These are phyloP conservation scores for Sorex araneus DNA, from an alignment of 2,113 vertebrate genomes.

Conservation along the genomic window DNA sequence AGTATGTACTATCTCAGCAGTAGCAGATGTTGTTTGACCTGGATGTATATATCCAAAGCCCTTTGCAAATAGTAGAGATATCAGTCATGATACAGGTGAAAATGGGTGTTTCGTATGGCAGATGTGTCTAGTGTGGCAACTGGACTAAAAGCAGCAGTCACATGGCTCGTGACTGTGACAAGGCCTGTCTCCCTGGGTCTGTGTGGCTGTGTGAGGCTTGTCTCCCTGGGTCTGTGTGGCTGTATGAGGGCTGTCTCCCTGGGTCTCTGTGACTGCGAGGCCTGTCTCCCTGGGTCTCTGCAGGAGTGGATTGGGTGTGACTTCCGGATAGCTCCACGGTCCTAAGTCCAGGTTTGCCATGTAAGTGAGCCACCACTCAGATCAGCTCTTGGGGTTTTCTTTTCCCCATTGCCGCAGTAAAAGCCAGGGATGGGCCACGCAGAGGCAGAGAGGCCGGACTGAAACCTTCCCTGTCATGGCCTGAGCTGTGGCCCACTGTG, in stretches of 20 bases:
- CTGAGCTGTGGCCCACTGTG: neutral
- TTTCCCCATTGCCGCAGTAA: neutral
- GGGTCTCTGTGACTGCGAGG: neutral
- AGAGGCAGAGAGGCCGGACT: slow-evolving; percentile 12
- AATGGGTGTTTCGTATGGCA: no score
- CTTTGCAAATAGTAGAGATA: no score
- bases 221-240: no score
- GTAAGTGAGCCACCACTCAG: neutral
- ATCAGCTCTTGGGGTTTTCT: slow-evolving; percentile 22
- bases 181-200: no score
- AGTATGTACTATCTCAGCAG: neutral
- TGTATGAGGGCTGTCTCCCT: no score
- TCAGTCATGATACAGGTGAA: neutral
- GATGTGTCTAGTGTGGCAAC: no score
- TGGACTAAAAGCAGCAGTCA: no score
- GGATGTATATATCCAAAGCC: no score
- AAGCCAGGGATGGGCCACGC: neutral
- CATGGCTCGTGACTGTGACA: no score
- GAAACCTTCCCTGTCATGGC: neutral
- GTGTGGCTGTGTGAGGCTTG: no score
- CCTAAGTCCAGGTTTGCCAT: neutral
- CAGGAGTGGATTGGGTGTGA: neutral
- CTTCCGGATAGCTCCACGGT: neutral
- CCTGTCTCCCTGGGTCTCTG: neutral
- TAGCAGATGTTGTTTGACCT: neutral